Evolutionary conservation across 2,797 vertebrate species (phyloP).

Genomic region (Prionace glauca): DNA sequence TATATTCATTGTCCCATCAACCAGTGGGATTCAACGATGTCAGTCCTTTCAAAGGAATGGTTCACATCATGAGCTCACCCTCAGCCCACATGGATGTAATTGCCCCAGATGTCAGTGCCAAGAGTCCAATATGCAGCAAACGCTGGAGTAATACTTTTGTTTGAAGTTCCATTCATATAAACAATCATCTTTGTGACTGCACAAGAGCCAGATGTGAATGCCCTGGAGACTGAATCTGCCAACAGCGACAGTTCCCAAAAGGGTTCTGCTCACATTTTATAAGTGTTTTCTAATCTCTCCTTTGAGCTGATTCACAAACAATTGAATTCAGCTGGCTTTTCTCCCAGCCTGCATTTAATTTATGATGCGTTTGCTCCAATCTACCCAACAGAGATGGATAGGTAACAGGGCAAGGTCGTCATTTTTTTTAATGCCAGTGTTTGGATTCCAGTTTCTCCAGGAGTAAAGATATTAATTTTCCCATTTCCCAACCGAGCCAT

Average conservation of each 20-base stretch:
- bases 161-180: conserved; percentile 29
- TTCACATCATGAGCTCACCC: background rate
- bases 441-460: background rate
- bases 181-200: background rate
- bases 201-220: conserved; percentile 15
- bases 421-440: background rate
- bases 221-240: conserved; percentile 8
- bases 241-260: conserved; percentile 15
- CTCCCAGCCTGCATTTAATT: background rate
- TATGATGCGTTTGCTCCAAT: conserved; percentile 12
- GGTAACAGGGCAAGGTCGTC: background rate
- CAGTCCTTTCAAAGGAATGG: background rate
- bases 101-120: background rate
- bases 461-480: background rate
- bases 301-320: background rate
- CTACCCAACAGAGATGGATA: background rate
- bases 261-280: background rate
- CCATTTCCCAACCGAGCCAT: background rate
- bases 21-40: background rate
- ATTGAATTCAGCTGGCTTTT: conserved; percentile 23
- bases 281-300: conserved; percentile 24
- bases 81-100: conserved; percentile 14
- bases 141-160: conserved; percentile 21
- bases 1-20: background rate
- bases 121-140: background rate